phyloP scores from a whole-genome alignment of 2,113 vertebrate genomes.

The Psilopsiagon aymara region DNA sequence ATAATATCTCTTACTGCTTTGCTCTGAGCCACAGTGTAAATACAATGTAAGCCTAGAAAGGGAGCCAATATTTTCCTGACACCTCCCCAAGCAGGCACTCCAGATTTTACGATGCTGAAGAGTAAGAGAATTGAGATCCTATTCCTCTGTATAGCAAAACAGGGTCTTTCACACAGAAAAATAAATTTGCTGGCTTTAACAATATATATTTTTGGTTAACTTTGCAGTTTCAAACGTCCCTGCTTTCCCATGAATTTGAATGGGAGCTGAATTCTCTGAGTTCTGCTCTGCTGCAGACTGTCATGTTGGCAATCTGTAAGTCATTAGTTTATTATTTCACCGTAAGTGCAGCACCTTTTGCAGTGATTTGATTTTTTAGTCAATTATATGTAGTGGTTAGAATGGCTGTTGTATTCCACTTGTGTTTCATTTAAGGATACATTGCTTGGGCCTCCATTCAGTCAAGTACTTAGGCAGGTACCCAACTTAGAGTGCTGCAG shows the following conservation, averaged over 20 bases:
- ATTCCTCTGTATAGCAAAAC: constrained; percentile 60
- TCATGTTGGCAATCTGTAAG: constrained; percentile 34
- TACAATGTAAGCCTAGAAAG: constrained; percentile 43
- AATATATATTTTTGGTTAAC: constrained; percentile 68
- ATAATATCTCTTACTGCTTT: constrained; percentile 52
- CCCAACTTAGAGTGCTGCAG: constrained; percentile 43
- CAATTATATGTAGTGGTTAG: constrained; percentile 51
- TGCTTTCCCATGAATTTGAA: constrained; percentile 65
- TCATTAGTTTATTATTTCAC: constrained; percentile 49
- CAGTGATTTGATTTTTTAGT: constrained; percentile 52
- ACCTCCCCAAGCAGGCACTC: constrained; percentile 64
- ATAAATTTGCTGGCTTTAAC: constrained; percentile 68
- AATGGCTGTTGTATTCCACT: neutral
- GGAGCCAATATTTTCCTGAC: constrained; percentile 63
- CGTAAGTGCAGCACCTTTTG: constrained; percentile 37
- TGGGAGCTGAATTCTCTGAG: constrained; percentile 51
- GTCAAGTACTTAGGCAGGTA: constrained; percentile 52
- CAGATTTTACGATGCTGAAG: constrained; percentile 59
- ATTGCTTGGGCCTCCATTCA: neutral
- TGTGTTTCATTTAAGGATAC: constrained; percentile 31
- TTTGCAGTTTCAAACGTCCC: constrained; percentile 65
- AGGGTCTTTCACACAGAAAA: constrained; percentile 57
- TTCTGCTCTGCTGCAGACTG: constrained; percentile 41
- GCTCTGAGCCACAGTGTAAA: constrained; percentile 38
- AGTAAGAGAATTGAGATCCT: constrained; percentile 43